Evolutionary conservation across 2,888 invertebrate genomes (phyloP), one percentile per base, ranked within the genome.

Genomic region (Luffia ferchaultella): DNA sequence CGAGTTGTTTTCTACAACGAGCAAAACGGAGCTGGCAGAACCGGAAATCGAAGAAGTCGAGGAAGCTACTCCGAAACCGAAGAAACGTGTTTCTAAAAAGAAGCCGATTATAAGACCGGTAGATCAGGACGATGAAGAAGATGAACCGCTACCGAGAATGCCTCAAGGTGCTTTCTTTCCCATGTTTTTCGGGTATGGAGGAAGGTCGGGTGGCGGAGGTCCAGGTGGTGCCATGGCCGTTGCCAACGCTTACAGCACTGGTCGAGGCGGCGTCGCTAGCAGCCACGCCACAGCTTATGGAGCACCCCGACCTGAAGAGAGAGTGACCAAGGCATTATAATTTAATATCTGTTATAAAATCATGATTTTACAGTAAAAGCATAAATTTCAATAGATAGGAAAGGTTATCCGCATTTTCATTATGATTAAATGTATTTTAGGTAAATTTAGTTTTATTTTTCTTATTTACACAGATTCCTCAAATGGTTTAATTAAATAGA

Each of bases 221-320:
- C 84, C 86, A 0, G 87, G 88, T 2, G 85, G 87, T 0, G 86
- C 89, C 12, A 89, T 89, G 0, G 91, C 91, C 1, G 86, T 91
- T 16, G 91, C 91, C 20, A 91, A 91, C 62, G 89, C 90, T 51
- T 91, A 88, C 65, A 90, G 90, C 63, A 90, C 90, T 0, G 88
- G 89, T 1, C 86, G 87, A 55, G 89, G 90, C 2, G 91, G 91
- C 1, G 87, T 90, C 1, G 91, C 91, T 12, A 89, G 87, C 52
- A 90, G 90, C 57, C 89, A 91, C 57, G 91, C 91, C 0, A 90
- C 90, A 0, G 89, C 90, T 1, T 91, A 90, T 62, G 90, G 90
- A 2, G 86, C 86, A 46, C 86, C 88, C 1, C 71, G 86, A 63
- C 70, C 79, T 53, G 74, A 78, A 12, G 44, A 46, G 16, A 12